These are phyloP conservation scores for Ornithoptera alexandrae DNA, from an alignment of 2,888 invertebrate species.

Conservation along the genomic window DNA sequence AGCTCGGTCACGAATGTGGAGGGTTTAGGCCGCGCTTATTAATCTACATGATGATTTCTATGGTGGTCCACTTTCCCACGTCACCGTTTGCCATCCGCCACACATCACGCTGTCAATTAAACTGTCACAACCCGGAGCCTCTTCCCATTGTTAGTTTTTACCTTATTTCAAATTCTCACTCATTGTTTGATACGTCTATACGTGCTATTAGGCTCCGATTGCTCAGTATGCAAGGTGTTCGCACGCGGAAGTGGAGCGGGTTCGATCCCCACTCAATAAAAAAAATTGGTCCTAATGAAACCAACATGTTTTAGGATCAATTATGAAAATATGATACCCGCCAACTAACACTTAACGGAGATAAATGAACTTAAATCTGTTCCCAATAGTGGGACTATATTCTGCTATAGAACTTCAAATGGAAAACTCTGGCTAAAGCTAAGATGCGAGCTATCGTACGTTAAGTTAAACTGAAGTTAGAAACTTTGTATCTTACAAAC, in stretches of 20 bases:
- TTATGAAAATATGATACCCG: no score
- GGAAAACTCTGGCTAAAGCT: not conserved
- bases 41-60: slow-evolving; percentile 6
- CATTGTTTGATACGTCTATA: not conserved
- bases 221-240: no score
- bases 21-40: not conserved
- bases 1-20: not conserved
- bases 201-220: no score
- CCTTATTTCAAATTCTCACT: slow-evolving; percentile 5
- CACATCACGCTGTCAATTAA: slow-evolving; percentile 5
- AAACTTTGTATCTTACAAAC: not conserved
- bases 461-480: not conserved
- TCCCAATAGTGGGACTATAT: no score
- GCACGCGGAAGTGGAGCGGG: no score
- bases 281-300: no score
- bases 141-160: slow-evolving; percentile 11
- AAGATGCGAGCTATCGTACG: not conserved
- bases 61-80: slow-evolving; percentile 14
- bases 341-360: no score
- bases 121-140: slow-evolving; percentile 6
- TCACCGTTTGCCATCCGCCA: slow-evolving; percentile 3
- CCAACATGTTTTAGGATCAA: no score
- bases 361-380: no score
- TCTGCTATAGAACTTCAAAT: no score
- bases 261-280: no score